Base-by-base conservation (phyloP, 2,797 vertebrate genomes). In the Spinibarbus caldwelli region DNA sequence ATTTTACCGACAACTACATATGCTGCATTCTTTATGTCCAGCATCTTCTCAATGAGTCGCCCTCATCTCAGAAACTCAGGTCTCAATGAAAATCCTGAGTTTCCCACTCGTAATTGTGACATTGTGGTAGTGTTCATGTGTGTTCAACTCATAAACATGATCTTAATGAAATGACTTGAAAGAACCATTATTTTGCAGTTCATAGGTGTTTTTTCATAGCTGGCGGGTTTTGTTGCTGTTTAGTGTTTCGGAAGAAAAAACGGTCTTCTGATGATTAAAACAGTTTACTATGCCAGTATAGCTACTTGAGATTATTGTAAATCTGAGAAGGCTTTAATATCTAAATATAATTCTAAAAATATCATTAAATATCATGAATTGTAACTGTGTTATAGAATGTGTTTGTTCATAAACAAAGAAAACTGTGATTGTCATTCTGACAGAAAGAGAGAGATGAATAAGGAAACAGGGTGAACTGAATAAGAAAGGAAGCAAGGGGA, bases 401-500 rank as follows among this genome's bases (percentile, higher is more conserved):
- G 29, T 66, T 66, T 34, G 29, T 15, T 66, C 62, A 34, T 31
- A n/a, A 59, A 59, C 57, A 26, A 26, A 59, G 7, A 14, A 12
- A 34, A 19, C n/a, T n/a, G n/a, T n/a, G n/a, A n/a, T n/a, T n/a
- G 34, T 73, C 31, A 77, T 54, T 49, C 66, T 19, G 26, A 84
- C 19, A 83, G 64, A 23, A 52, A 38, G 41, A 26, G 31, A 29
- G 62, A 52, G 34, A 47, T 15, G 2, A 59, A 34, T 29, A n/a
- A 70, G 23, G 70, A 67, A 47, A 83, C 9, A 12, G 6, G 34
- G 31, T 21, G 54, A 54, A 29, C 6, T 38, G 64, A 73, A 52
- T 31, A 31, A 64, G 70, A 75, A 68, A 54, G 36, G 45, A 68
- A 85, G 26, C 68, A 85, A 86, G 68, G 68, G 71, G 67, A 85